A percentile compares a stretch with the other conserved stretches of the same genome.
Conservation (phyloP, 2,113 vertebrate genomes). For the Ceyx melanurus region DNA sequence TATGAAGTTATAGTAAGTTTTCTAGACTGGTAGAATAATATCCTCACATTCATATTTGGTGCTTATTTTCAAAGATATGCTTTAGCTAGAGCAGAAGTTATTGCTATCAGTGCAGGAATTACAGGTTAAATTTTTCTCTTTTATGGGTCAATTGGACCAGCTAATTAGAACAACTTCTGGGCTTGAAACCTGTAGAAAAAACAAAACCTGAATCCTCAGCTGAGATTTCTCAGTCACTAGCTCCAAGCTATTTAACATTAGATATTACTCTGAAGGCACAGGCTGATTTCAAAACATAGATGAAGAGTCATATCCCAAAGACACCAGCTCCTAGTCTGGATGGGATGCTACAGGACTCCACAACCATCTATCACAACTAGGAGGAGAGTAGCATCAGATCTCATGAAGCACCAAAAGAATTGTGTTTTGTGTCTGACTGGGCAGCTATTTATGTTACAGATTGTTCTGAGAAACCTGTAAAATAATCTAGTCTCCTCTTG, state of each 20-base stretch:
- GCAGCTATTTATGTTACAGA: neutral
- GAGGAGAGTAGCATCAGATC: neutral
- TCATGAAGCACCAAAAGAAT: neutral
- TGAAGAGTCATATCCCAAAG: neutral
- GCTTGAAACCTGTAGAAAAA: neutral
- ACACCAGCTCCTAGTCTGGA: neutral
- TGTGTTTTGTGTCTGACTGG: neutral
- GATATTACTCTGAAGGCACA: neutral
- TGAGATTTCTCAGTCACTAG: neutral
- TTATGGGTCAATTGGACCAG: neutral
- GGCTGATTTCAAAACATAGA: neutral
- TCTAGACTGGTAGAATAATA: neutral
- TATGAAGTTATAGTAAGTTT: neutral
- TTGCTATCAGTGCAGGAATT: neutral
- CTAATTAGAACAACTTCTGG: neutral
- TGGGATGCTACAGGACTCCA: neutral
- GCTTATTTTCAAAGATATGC: neutral
- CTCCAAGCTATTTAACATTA: neutral
- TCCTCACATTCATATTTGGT: neutral
- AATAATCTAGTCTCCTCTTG: neutral
- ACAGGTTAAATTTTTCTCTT: neutral
- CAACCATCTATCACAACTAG: neutral
- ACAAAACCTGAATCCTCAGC: neutral
- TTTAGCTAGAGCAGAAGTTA: neutral
- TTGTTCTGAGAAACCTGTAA: neutral